Conservation (phyloP, 2,888 invertebrate species). For the Mythimna vitellina region DNA sequence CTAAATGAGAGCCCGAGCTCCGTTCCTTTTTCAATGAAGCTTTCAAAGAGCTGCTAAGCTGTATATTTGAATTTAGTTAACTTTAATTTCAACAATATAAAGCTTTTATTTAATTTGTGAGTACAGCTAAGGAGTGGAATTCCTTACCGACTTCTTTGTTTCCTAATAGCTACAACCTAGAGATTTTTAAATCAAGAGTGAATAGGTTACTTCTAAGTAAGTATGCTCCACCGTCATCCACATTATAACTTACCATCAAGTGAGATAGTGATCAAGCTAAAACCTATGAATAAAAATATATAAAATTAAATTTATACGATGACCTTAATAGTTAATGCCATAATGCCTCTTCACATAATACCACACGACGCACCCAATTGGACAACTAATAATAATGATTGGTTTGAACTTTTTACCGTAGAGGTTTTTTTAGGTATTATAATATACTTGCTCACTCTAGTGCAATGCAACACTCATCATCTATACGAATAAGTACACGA, state of each 20-base stretch:
- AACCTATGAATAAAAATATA: too few species aligned
- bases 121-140: too few species aligned
- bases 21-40: constrained; percentile 5
- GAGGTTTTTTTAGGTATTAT: constrained; percentile 24
- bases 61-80: constrained; percentile 26
- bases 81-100: not conserved
- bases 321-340: constrained; percentile 5
- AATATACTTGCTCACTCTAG: constrained; percentile 5
- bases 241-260: too few species aligned
- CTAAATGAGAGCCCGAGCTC: constrained; percentile 34
- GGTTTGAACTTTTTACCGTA: constrained; percentile 12
- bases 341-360: constrained; percentile 11
- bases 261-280: too few species aligned
- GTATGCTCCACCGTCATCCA: too few species aligned
- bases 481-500: not conserved
- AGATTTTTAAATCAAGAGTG: too few species aligned
- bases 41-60: constrained; percentile 10
- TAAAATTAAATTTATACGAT: constrained; percentile 1
- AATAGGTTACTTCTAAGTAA: too few species aligned
- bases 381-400: constrained; percentile 34
- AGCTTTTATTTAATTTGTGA: not conserved
- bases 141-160: too few species aligned
- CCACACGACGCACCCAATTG: constrained; percentile 28
- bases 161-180: too few species aligned
- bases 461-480: constrained; percentile 35